Conservation (phyloP, 2,113 vertebrate genomes). For the Psilopsiagon aurifrons region DNA sequence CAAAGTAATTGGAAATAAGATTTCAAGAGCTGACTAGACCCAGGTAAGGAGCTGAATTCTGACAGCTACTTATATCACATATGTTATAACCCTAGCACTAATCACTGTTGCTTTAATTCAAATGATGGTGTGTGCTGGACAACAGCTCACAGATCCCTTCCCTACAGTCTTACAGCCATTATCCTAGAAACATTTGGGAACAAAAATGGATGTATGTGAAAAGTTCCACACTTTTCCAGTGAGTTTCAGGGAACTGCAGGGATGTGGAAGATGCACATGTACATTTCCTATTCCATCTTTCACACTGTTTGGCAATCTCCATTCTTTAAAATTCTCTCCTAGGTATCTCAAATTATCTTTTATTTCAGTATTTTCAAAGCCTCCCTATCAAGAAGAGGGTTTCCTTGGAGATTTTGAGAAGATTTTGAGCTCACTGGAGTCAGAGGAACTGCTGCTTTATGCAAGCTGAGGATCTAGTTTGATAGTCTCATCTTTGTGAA, state of each 20-base stretch:
- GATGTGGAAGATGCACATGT: background rate
- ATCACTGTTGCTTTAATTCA: background rate
- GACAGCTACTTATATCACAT: background rate
- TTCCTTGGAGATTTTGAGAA: conserved; percentile 38
- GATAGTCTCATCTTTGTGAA: conserved; percentile 3
- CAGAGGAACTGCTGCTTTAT: conserved; percentile 21
- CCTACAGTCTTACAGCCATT: background rate
- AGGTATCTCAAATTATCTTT: conserved; percentile 26
- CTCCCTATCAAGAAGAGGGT: conserved; percentile 10
- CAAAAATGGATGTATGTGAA: background rate
- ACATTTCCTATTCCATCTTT: background rate
- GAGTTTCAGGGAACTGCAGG: background rate
- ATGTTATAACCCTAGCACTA: background rate
- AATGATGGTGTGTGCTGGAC: too few species aligned
- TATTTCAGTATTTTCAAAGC: conserved; percentile 51
- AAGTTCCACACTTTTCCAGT: background rate
- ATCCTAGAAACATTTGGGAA: background rate
- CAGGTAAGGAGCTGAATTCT: too few species aligned
- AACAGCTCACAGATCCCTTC: background rate
- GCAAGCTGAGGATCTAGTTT: background rate
- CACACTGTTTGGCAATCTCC: background rate
- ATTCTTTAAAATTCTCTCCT: conserved; percentile 8
- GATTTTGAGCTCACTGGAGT: conserved; percentile 25
- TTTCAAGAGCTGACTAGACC: too few species aligned
- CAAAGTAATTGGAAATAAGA: too few species aligned